These are phyloP conservation scores for Perca fluviatilis DNA, from an alignment of 2,113 vertebrate species.

Conservation along the genomic window DNA sequence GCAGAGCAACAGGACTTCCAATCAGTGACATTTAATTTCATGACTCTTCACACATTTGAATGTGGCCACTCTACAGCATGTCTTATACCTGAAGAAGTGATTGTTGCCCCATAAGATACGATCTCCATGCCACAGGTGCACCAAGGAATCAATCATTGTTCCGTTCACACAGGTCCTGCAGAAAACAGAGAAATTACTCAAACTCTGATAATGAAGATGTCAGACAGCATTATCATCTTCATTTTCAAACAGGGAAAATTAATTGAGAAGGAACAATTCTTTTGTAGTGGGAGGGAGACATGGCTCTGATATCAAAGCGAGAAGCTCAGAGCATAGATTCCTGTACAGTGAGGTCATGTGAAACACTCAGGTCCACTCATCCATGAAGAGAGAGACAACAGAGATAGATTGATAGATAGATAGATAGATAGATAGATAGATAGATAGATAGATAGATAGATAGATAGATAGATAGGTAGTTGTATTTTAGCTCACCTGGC, in stretches of 20 bases:
- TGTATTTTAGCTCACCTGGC: slow-evolving; percentile 87
- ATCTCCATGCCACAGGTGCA: slow-evolving; percentile 96
- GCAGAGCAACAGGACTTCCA: not conserved
- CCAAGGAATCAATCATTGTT: slow-evolving; percentile 86
- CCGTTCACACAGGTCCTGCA: slow-evolving; percentile 97
- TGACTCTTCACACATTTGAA: not conserved
- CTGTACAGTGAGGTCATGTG: slow-evolving; percentile 70
- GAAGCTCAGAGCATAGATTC: slow-evolving; percentile 63
- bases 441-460: not conserved
- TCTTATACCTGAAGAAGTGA: slow-evolving; percentile 95
- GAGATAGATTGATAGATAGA: not conserved
- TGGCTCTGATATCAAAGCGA: slow-evolving; percentile 65
- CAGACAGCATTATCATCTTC: not conserved
- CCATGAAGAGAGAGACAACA: slow-evolving; percentile 47
- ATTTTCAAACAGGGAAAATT: slow-evolving; percentile 8
- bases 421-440: not conserved
- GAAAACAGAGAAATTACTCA: slow-evolving; percentile 28
- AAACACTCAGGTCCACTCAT: slow-evolving; percentile 61
- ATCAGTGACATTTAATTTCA: slow-evolving; percentile 13
- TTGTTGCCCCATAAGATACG: slow-evolving; percentile 99
- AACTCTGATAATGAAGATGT: slow-evolving; percentile 5
- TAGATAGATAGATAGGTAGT: slow-evolving; percentile 1
- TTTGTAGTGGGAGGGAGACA: slow-evolving; percentile 38
- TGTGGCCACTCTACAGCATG: not conserved
- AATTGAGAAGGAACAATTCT: slow-evolving; percentile 19